phyloP scores from a whole-genome alignment of 2,113 vertebrate genomes.

The Athene noctua region DNA sequence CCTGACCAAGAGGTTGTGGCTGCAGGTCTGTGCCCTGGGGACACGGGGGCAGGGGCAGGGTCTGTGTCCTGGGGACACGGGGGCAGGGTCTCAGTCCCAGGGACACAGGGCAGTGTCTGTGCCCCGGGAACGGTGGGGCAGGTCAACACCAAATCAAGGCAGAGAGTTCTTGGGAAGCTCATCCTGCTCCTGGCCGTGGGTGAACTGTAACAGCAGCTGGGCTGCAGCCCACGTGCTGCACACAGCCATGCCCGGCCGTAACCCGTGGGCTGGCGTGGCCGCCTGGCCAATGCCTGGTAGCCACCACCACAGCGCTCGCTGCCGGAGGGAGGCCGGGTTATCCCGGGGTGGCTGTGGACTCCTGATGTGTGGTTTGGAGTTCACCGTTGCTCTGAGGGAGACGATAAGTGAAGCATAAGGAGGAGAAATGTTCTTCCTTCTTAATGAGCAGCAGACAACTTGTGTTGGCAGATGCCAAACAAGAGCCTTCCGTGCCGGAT shows the following conservation, averaged over 20 bases:
- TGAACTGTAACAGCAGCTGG: fast-evolving
- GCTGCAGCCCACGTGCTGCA: neutral
- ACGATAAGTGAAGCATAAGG: neutral
- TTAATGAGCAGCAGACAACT: neutral
- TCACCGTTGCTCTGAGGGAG: neutral
- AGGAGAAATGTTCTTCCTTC: neutral
- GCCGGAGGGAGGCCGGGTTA: neutral
- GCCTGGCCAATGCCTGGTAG: fast-evolving
- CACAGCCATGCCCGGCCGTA: fast-evolving
- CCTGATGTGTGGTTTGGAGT: neutral
- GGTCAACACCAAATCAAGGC: neutral
- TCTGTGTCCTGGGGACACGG: neutral
- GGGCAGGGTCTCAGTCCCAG: neutral
- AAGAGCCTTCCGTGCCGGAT: neutral
- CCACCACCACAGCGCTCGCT: fast-evolving
- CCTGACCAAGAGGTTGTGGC: neutral
- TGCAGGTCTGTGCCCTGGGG: neutral
- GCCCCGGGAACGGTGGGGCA: too few relatives aligned
- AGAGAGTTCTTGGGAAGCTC: neutral
- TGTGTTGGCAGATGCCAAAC: neutral
- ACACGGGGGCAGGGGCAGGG: neutral
- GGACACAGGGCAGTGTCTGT: neutral
- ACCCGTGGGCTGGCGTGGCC: neutral
- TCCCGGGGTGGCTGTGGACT: neutral
- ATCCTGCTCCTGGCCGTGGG: neutral